A percentile compares a stretch with the other conserved stretches of the same genome.
Evolutionary conservation across 2,113 vertebrate genomes (phyloP).

Genomic region (Brachyistius frenatus): DNA sequence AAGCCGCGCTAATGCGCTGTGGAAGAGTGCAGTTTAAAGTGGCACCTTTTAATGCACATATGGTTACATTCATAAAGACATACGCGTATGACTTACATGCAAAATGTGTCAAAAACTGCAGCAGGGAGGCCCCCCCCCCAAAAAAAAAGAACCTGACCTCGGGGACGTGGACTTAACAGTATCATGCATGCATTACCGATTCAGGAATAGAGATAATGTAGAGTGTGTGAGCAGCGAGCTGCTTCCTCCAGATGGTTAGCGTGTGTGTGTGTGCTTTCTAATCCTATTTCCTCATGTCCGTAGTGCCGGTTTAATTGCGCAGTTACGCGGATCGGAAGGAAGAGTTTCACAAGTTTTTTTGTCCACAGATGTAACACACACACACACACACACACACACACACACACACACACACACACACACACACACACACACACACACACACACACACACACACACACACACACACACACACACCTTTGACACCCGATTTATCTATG

Average conservation of each 20-base stretch:
- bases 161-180: neutral
- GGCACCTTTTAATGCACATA: constrained; percentile 8
- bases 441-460: constrained; percentile 14
- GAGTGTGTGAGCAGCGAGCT: neutral
- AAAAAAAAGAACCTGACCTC: neutral
- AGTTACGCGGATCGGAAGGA: constrained; percentile 25
- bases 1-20: constrained; percentile 59
- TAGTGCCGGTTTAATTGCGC: constrained; percentile 42
- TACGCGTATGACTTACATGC: neutral
- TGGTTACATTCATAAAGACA: neutral
- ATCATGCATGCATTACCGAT: constrained; percentile 12
- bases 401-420: constrained; percentile 23
- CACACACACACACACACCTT: constrained; percentile 21
- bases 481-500: constrained; percentile 23
- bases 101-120: neutral
- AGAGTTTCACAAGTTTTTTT: constrained; percentile 18
- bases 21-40: constrained; percentile 33
- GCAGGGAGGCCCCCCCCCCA: too few relatives aligned
- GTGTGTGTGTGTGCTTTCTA: constrained; percentile 3
- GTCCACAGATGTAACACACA: neutral
- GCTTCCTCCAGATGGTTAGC: constrained; percentile 23
- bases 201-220: constrained; percentile 8
- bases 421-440: constrained; percentile 25
- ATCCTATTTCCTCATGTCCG: constrained; percentile 38
- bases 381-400: constrained; percentile 14